Evolutionary conservation across 23 tunicate genomes (phyloP).

Genomic region (Styela clava): DNA sequence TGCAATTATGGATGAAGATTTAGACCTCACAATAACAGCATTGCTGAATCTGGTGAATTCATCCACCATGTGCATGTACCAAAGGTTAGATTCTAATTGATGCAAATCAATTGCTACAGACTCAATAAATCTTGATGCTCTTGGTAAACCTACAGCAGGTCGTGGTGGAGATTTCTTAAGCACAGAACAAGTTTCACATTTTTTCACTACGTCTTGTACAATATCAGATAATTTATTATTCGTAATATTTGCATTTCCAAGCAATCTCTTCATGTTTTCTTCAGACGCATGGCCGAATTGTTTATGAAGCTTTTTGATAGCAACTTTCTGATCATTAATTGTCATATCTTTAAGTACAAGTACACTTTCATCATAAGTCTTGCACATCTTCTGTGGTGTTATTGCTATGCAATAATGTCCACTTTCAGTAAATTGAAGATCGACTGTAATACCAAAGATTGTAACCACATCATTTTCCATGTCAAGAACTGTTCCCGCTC

Average conservation of each 20-base stretch:
- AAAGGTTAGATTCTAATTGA: constrained; percentile 9
- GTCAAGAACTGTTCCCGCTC: not conserved
- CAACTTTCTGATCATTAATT: not conserved
- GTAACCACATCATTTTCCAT: not conserved
- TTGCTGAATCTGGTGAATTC: constrained; percentile 17
- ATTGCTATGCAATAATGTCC: constrained; percentile 36
- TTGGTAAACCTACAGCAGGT: too few species aligned
- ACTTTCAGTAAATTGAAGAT: constrained; percentile 7
- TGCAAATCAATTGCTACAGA: constrained; percentile 30
- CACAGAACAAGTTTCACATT: too few species aligned
- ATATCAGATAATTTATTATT: constrained; percentile 1
- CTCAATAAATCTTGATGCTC: constrained; percentile 14
- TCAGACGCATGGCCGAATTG: constrained; percentile 29
- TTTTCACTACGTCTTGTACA: not conserved
- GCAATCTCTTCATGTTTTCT: constrained; percentile 1
- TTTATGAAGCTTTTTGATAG: constrained; percentile 4
- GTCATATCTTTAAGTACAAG: not conserved
- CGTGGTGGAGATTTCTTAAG: too few species aligned
- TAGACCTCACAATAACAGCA: constrained; percentile 26
- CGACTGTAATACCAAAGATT: constrained; percentile 21
- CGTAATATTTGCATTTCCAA: constrained; percentile 1
- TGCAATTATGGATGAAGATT: constrained; percentile 14
- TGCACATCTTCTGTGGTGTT: not conserved
- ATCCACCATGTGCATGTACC: constrained; percentile 37
- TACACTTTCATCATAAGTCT: not conserved